These are phyloP conservation scores for Jordanella pulchra DNA, from an alignment of 2,797 vertebrate genomes.

Conservation along the genomic window DNA sequence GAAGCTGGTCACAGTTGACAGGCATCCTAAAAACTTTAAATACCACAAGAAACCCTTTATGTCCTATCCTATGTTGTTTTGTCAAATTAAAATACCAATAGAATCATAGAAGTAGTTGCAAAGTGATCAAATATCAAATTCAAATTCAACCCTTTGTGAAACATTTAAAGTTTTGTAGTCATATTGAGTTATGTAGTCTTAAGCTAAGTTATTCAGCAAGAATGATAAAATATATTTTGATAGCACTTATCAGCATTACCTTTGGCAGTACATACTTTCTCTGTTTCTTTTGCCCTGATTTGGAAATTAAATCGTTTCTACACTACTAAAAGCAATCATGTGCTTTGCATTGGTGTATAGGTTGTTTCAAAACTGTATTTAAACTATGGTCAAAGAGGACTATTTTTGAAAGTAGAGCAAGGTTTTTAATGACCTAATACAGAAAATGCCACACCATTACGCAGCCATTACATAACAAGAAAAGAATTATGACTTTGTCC, in stretches of 20 bases:
- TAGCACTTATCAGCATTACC: neutral
- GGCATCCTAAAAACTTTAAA: no score
- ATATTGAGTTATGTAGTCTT: no score
- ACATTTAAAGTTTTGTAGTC: neutral
- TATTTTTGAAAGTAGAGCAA: constrained; percentile 9
- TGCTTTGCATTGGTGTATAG: neutral
- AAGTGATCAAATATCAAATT: no score
- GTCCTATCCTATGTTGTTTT: no score
- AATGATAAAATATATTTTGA: constrained; percentile 6
- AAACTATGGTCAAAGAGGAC: constrained; percentile 1
- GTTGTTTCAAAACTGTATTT: constrained; percentile 6
- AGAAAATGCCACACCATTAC: constrained; percentile 7
- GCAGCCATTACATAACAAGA: neutral
- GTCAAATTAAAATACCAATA: no score
- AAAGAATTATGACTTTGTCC: neutral
- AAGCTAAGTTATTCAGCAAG: neutral
- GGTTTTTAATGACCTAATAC: constrained; percentile 6
- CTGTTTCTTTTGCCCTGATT: constrained; percentile 5
- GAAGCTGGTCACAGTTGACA: no score
- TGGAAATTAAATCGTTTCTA: constrained; percentile 1
- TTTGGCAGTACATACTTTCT: constrained; percentile 4
- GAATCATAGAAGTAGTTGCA: no score
- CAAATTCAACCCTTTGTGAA: no score
- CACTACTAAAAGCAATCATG: neutral
- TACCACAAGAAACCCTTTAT: no score